Evolutionary conservation across 1,140 invertebrate genomes (phyloP).

Genomic region (Prorops nasuta): DNA sequence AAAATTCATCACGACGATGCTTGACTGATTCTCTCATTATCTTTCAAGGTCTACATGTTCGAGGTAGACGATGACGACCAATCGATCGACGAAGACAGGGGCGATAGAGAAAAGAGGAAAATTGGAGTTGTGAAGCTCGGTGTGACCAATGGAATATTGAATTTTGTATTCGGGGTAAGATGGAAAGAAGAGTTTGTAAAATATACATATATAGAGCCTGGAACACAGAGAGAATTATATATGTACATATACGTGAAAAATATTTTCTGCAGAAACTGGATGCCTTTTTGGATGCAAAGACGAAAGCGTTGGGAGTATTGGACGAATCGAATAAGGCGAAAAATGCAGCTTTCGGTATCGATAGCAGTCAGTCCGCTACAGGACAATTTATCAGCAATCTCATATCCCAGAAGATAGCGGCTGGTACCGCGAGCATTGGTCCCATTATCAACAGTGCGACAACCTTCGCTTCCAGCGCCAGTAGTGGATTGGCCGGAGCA

Average conservation of each 20-base stretch:
- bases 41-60: constrained; percentile 49
- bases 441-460: constrained; percentile 45
- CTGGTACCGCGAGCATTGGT: constrained; percentile 40
- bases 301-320: constrained; percentile 64
- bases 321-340: constrained; percentile 71
- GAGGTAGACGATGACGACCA: constrained; percentile 43
- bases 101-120: constrained; percentile 69
- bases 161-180: constrained; percentile 77
- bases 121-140: constrained; percentile 69
- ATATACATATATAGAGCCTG: no score
- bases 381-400: constrained; percentile 42
- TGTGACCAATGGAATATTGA: constrained; percentile 72
- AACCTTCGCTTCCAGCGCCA: constrained; percentile 38
- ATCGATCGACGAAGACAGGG: constrained; percentile 41
- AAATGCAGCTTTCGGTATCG: constrained; percentile 72
- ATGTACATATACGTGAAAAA: no score
- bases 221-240: no score
- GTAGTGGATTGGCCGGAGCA: constrained; percentile 36
- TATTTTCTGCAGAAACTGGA: constrained; percentile 68
- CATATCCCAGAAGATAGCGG: constrained; percentile 38
- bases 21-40: no score
- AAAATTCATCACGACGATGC: no score
- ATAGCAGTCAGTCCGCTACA: constrained; percentile 44
- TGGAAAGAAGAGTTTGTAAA: no score
- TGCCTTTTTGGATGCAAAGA: constrained; percentile 73